Evolutionary conservation across 2,113 vertebrate species (phyloP).

Genomic region (Clinocottus analis): DNA sequence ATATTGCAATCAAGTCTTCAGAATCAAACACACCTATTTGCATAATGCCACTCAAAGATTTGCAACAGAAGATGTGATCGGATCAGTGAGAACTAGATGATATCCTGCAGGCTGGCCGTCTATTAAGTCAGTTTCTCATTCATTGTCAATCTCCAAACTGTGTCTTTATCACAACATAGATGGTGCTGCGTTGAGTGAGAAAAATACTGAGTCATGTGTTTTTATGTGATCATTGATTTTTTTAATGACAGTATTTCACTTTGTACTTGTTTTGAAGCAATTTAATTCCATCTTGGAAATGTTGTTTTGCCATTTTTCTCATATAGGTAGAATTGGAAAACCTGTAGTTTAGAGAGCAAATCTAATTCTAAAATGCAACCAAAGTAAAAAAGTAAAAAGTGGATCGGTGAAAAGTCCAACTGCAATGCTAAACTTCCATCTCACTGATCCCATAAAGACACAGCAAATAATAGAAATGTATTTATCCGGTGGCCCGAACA

Average conservation of each 20-base stretch:
- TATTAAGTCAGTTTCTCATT: neutral
- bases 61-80: slow-evolving; percentile 10
- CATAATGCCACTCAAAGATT: slow-evolving; percentile 3
- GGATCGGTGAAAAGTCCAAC: neutral
- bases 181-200: neutral
- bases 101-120: slow-evolving; percentile 3
- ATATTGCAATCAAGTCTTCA: neutral
- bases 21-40: slow-evolving; percentile 15
- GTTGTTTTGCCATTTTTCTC: neutral
- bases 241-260: neutral
- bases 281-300: neutral
- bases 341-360: neutral
- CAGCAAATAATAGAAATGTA: neutral
- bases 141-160: neutral
- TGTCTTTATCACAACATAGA: neutral
- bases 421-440: neutral
- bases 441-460: neutral
- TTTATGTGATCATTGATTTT: neutral
- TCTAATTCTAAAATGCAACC: neutral
- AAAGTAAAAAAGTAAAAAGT: too few relatives aligned
- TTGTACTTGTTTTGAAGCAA: neutral
- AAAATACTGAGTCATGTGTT: neutral
- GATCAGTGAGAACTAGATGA: slow-evolving; percentile 10
- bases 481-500: neutral
- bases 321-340: neutral